Percentiles rank a stretch among this genome's conserved stretches.
Evolutionary conservation across 2,113 vertebrate species (phyloP).

Genomic region (Malurus cyaneus): DNA sequence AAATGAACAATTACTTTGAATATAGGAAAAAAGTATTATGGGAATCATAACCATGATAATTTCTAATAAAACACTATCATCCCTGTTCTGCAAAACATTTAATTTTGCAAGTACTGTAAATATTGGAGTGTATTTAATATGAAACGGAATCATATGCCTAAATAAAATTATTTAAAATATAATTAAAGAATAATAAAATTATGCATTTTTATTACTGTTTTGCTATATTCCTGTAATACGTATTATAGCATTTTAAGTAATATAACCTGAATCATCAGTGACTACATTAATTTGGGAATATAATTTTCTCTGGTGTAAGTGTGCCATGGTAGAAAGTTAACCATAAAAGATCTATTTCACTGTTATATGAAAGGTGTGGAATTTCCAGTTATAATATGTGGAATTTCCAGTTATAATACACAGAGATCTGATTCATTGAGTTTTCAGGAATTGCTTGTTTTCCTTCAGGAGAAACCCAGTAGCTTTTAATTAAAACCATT

Average conservation of each 20-base stretch:
- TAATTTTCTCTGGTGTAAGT: not conserved
- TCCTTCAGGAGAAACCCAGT: not conserved
- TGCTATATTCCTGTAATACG: not conserved
- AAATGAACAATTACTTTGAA: not conserved
- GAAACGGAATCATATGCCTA: not conserved
- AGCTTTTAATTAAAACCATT: conserved; percentile 2
- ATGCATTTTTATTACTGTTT: not conserved
- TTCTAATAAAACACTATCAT: not conserved
- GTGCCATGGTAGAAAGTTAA: not conserved
- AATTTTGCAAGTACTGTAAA: not conserved
- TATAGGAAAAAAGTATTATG: not conserved
- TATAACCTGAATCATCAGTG: not conserved
- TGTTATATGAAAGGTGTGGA: not conserved
- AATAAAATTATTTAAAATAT: not conserved
- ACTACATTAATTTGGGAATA: not conserved
- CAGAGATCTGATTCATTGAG: not conserved
- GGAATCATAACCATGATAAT: not conserved
- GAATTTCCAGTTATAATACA: not conserved
- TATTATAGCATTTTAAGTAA: not conserved
- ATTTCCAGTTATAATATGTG: not conserved
- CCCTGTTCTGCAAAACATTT: not conserved
- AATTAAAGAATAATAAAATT: not conserved
- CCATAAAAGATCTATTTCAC: not conserved
- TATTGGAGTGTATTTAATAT: not conserved
- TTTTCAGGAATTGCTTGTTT: not conserved